Evolutionary conservation across 1,140 invertebrate genomes (phyloP), one percentile per base, ranked within the genome.

Genomic region (Sarcophaga peregrina): DNA sequence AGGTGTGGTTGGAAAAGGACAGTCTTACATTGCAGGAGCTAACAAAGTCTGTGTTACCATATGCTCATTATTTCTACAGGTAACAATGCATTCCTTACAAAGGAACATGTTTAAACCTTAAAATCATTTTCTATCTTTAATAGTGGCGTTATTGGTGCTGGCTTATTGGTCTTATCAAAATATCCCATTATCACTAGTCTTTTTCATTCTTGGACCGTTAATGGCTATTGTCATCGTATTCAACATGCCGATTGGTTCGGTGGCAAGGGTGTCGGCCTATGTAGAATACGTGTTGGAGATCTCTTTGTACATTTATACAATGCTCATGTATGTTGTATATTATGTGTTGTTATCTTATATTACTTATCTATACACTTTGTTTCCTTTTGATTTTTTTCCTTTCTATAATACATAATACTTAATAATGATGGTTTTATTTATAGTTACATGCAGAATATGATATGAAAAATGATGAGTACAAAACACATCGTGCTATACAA

Each of bases 171-270:
- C 52, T 95, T 99, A 83, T 98, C 97, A 37, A 95, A 94, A 89
- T 95, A 95, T 91, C 92, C 93, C n/a, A 98, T 99, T 73, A 91
- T 95, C 86, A 96, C 97, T 89, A 95, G 96, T 0, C 95, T 98
- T 87, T 98, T 97, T 86, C 96, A 98, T 91, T 94, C 95, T 83
- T 99, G 96, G 95, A 93, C 96, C 48, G 91, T 99, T n/a, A 99
- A 99, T 93, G 98, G 98, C 5, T 99, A 98, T 88, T 95, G 98
- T 81, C 98, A 99, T 90, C 98, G 98, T 91, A 93, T 99, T 85
- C 96, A 97, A 75, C 98, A 99, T 91, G 98, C 97, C 2, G 98
- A 99, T 90, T 99, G 98, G 98, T 99, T 98, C 92, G 98, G 97
- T 80, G 98, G 98, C 8, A 99, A 99, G 93, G 97, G 97, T 54